A percentile compares a stretch with the other conserved stretches of the same genome.
Evolutionary conservation across 2,797 vertebrate genomes (phyloP).

Genomic region (Graptemys geographica): DNA sequence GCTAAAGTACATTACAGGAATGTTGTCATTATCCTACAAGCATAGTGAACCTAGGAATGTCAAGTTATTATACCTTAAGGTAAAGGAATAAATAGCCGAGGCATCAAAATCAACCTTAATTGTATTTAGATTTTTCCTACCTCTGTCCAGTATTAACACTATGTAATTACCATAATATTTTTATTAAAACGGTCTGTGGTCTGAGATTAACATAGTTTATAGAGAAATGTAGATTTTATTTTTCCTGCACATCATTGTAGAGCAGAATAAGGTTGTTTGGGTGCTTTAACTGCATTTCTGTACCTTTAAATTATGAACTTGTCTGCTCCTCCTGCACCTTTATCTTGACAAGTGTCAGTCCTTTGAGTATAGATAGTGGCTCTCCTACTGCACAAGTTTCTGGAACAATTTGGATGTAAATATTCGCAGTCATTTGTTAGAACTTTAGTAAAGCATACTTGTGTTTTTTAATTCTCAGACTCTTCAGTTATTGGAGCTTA

Average conservation of each 20-base stretch:
- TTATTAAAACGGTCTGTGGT: not conserved
- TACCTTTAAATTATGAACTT: not conserved
- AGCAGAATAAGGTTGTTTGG: not conserved
- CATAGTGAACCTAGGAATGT: not conserved
- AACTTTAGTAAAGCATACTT: not conserved
- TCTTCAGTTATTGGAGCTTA: not conserved
- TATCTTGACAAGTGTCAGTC: not conserved
- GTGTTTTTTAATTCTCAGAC: not conserved
- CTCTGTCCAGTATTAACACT: not conserved
- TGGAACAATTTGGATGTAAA: not conserved
- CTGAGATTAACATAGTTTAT: not conserved
- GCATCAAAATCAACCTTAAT: not conserved
- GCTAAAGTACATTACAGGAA: not conserved
- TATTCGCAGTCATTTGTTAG: not conserved
- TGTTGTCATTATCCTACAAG: not conserved
- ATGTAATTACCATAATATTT: not conserved
- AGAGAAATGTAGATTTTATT: not conserved
- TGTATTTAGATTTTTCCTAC: not conserved
- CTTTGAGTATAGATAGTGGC: not conserved
- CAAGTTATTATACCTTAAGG: not conserved
- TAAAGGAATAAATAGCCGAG: not conserved
- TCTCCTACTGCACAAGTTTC: not conserved
- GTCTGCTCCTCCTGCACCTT: not conserved
- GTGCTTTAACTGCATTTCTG: not conserved
- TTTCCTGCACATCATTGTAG: not conserved